A percentile compares a stretch with the other conserved stretches of the same genome.
phyloP scores from a whole-genome alignment of 2,113 vertebrate genomes.

The Cairina moschata region DNA sequence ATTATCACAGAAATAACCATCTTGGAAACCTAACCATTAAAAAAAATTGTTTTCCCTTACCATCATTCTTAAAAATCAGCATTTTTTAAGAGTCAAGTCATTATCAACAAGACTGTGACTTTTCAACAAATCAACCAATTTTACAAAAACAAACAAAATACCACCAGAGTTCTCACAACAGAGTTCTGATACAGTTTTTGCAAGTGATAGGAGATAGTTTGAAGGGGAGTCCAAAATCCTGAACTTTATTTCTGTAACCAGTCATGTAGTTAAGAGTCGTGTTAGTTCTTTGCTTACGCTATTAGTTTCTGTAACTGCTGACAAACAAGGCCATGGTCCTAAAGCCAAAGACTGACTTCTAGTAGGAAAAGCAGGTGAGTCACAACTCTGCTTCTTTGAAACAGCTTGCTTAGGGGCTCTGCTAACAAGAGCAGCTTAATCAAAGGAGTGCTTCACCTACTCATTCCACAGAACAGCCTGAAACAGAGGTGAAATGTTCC shows the following conservation, averaged over 20 bases:
- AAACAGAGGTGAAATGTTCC: background rate
- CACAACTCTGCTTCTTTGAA: background rate
- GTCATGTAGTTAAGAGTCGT: background rate
- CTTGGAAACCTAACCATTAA: background rate
- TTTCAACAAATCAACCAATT: background rate
- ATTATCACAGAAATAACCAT: background rate
- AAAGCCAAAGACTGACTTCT: background rate
- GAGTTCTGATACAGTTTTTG: background rate
- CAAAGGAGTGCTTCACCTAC: background rate
- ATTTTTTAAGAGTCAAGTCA: background rate
- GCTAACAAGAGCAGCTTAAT: background rate
- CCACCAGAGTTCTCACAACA: background rate
- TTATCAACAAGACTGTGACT: background rate
- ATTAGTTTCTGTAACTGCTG: background rate
- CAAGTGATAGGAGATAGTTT: background rate
- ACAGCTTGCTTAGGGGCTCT: background rate
- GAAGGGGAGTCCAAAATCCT: background rate
- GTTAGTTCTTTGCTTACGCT: background rate
- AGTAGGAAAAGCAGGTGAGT: background rate
- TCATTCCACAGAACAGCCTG: background rate
- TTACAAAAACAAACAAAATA: background rate
- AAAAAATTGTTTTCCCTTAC: background rate
- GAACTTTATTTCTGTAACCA: background rate
- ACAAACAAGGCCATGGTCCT: background rate
- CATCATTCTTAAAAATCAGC: background rate